Evolutionary conservation across 2,888 invertebrate genomes (phyloP), one percentile per base, ranked within the genome.

Genomic region (Spisula subtruncata): DNA sequence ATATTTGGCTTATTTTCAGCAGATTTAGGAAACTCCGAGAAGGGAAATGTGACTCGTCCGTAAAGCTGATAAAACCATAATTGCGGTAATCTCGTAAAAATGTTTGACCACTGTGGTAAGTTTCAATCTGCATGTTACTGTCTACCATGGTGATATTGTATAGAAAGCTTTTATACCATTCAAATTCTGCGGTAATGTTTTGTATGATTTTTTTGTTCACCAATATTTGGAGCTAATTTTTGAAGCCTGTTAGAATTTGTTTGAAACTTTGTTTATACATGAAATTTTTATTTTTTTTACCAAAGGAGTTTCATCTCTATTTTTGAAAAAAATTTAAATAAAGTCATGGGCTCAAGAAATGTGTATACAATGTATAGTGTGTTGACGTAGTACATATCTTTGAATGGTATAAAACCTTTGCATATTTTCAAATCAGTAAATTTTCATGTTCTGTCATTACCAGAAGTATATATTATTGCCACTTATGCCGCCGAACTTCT

Each of bases 1-100:
- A 80, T 85, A 79, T 85, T 85, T 85, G 85, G 85, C 85, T 80
- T 85, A 85, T 85, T 85, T 85, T 85, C 85, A 85, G 85, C 85
- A 85, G 80, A 54, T 35, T 56, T 56, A 85, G 46, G 54, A 81
- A 56, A 41, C 20, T 75, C n/a, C 18, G 35, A 80, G 80, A 84
- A 51, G 20, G 79, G 32, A 32, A 79, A 48, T 48, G 80, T 56
- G 32, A 54, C 4, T 56, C 80, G 48, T 41, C 41, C 16, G 79
- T 85, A 56, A 79, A 54, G 51, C 85, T 25, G 81, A 48, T 81
- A 80, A 60, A 66, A 46, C 83, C 41, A 79, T 41, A 29, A 41
- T 46, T 79, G 80, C 54, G 79, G 54, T 80, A 85, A 80, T 35
- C 54, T 56, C 54, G 80, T 79, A 56, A 75, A 80, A 54, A 18